These are phyloP conservation scores for Lutraria rhynchaena DNA, from an alignment of 1,140 invertebrate species.

Conservation along the genomic window DNA sequence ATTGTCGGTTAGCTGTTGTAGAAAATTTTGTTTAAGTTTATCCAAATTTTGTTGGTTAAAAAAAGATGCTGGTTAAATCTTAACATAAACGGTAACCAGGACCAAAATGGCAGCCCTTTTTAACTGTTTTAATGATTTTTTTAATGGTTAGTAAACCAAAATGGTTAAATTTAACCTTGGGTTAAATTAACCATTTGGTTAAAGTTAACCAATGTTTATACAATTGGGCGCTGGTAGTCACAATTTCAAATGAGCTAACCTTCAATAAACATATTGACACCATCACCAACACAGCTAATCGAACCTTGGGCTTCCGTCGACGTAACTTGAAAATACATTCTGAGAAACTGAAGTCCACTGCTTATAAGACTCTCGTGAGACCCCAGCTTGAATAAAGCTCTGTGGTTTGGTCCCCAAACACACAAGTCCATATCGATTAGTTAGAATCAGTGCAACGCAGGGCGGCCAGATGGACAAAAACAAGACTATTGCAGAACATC, in stretches of 20 bases:
- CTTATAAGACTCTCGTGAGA: constrained; percentile 1
- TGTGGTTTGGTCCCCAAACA: too few species aligned
- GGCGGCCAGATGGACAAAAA: background rate
- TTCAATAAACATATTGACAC: constrained; percentile 34
- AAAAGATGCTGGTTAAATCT: constrained; percentile 6
- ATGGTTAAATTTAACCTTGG: too few species aligned
- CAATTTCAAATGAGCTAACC: constrained; percentile 14
- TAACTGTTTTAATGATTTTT: too few species aligned
- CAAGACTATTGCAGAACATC: constrained; percentile 3
- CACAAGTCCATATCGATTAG: too few species aligned
- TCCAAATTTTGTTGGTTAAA: constrained; percentile 20
- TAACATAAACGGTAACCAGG: too few species aligned
- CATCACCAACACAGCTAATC: constrained; percentile 14
- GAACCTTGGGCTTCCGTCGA: constrained; percentile 5
- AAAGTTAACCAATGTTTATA: too few species aligned
- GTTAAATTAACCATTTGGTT: too few species aligned
- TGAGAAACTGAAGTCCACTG: background rate
- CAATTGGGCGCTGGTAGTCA: background rate
- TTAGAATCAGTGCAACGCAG: too few species aligned
- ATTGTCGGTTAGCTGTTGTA: too few species aligned
- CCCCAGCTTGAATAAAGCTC: constrained; percentile 20
- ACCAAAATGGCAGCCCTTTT: too few species aligned
- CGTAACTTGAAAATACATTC: background rate
- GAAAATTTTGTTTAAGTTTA: too few species aligned
- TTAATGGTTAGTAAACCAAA: too few species aligned